phyloP scores from a whole-genome alignment of 1,140 invertebrate species.

The Coenobita brevimanus region DNA sequence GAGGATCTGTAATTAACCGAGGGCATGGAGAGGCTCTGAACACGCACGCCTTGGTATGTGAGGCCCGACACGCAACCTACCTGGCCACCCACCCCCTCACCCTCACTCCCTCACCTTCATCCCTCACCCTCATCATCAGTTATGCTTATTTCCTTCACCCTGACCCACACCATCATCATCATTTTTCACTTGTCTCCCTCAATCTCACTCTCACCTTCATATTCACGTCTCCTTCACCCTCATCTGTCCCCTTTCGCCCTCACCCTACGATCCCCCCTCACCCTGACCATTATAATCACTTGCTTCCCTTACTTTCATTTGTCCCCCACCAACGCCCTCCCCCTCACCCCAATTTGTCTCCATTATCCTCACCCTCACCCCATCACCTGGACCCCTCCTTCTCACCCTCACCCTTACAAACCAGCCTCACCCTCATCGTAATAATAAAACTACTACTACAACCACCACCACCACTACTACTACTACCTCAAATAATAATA shows the following conservation, averaged over 20 bases:
- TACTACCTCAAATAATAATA: too few species aligned
- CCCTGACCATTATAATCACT: too few species aligned
- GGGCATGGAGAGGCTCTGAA: background rate
- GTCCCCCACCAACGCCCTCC: background rate
- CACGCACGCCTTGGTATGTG: slow-evolving; percentile 17
- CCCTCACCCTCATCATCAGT: background rate
- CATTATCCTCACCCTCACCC: slow-evolving; percentile 12
- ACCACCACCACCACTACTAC: too few species aligned
- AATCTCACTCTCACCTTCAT: too few species aligned
- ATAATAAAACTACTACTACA: too few species aligned
- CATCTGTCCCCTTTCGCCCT: slow-evolving; percentile 6
- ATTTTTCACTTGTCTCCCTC: too few species aligned
- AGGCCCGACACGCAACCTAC: background rate
- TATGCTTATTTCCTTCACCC: background rate
- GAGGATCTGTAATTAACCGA: slow-evolving; percentile 45
- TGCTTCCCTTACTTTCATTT: background rate
- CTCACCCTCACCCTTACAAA: background rate
- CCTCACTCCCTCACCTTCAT: background rate
- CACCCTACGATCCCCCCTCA: background rate
- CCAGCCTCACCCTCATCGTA: background rate
- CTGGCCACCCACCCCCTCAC: background rate
- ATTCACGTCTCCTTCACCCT: background rate
- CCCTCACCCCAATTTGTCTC: background rate
- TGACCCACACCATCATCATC: too few species aligned
- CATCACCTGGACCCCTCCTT: background rate